Evolutionary conservation across 2,113 vertebrate genomes (phyloP).

Genomic region (Sialia sialis): DNA sequence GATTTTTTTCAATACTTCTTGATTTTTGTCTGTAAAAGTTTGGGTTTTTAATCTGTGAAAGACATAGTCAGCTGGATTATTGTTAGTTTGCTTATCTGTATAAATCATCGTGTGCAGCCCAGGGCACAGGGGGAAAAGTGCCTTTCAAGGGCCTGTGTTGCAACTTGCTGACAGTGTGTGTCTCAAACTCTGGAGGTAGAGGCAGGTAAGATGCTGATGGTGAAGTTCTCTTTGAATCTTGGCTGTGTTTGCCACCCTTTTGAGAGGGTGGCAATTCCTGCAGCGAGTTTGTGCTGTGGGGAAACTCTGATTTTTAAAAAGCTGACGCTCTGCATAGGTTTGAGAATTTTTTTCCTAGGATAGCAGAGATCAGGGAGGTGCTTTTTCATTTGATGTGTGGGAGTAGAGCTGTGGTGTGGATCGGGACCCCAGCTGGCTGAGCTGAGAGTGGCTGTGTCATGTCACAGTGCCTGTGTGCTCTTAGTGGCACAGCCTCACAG

Average conservation of each 20-base stretch:
- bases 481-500: neutral
- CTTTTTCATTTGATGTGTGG: neutral
- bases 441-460: neutral
- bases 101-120: neutral
- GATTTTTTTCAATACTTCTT: neutral
- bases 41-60: neutral
- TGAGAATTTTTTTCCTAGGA: neutral
- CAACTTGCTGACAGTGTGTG: neutral
- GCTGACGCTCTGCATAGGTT: neutral
- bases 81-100: neutral
- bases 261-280: neutral
- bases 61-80: neutral
- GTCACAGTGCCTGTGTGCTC: neutral
- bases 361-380: neutral
- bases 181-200: neutral
- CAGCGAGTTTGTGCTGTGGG: neutral
- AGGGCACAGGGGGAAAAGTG: neutral
- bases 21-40: neutral
- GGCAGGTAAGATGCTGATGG: conserved; percentile 5
- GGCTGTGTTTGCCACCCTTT: neutral
- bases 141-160: neutral
- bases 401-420: neutral
- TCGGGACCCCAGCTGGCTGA: neutral
- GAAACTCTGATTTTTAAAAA: neutral
- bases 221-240: neutral